Percentiles rank a stretch among this genome's conserved stretches.
Evolutionary conservation across 2,797 vertebrate species (phyloP).

Genomic region (Malacoraja senta): DNA sequence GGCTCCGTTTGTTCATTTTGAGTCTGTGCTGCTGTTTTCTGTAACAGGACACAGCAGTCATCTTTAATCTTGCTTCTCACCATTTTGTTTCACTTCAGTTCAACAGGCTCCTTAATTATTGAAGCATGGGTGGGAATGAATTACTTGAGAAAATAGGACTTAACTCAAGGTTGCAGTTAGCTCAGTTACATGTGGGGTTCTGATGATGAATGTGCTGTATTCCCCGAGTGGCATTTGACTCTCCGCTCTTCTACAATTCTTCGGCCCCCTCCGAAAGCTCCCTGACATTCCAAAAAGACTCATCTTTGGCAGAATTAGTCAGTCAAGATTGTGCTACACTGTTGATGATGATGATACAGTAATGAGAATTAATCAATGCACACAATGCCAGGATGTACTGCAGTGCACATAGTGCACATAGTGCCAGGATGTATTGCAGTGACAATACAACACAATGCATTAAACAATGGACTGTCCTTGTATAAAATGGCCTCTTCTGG

Average conservation of each 20-base stretch:
- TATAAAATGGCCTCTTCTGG: neutral
- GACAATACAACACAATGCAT: neutral
- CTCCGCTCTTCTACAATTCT: too few relatives aligned
- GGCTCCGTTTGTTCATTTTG: neutral
- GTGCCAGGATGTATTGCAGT: neutral
- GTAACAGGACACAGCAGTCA: neutral
- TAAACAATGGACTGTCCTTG: neutral
- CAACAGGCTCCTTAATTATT: neutral
- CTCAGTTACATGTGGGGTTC: neutral
- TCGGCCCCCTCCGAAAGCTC: too few relatives aligned
- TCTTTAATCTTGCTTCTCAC: constrained; percentile 28
- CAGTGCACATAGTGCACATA: too few relatives aligned
- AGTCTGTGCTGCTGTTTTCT: neutral
- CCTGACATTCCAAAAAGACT: too few relatives aligned
- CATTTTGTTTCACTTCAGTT: neutral
- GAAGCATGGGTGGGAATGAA: neutral
- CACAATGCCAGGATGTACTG: neutral
- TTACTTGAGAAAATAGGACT: neutral
- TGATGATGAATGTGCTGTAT: too few relatives aligned
- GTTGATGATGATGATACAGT: neutral
- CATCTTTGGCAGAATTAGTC: too few relatives aligned
- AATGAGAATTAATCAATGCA: neutral
- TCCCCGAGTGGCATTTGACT: too few relatives aligned
- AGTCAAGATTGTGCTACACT: neutral
- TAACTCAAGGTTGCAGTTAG: neutral